Conservation (phyloP, 2,888 invertebrate genomes). For the Eustalomyia histrio region DNA sequence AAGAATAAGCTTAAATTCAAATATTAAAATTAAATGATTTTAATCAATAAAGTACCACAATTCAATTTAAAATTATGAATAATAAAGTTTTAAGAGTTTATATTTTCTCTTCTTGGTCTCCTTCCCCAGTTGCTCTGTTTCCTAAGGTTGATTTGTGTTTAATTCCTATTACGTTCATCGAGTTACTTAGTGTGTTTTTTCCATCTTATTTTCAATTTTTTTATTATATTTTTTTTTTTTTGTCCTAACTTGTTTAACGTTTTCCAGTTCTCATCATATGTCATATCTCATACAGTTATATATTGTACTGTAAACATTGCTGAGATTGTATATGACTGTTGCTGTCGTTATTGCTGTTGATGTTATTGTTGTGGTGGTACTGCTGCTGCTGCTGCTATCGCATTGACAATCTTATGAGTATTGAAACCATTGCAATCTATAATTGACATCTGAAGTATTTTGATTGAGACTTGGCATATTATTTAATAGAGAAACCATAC, state of each 20-base stretch:
- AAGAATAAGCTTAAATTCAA: too few species aligned
- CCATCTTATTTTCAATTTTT: slow-evolving; percentile 29
- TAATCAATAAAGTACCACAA: too few species aligned
- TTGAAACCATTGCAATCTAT: slow-evolving; percentile 63
- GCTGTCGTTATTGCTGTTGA: slow-evolving; percentile 14
- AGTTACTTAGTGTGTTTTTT: slow-evolving; percentile 48
- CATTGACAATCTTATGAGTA: slow-evolving; percentile 61
- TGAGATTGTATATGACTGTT: slow-evolving; percentile 31
- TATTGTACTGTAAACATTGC: neutral
- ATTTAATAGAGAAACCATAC: slow-evolving; percentile 65
- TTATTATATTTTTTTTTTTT: too few species aligned
- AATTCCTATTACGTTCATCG: slow-evolving; percentile 60
- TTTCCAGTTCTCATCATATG: slow-evolving; percentile 66
- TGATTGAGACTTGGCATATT: slow-evolving; percentile 66
- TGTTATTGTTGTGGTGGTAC: slow-evolving; percentile 27
- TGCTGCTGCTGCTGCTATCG: slow-evolving; percentile 21
- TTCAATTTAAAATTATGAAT: too few species aligned
- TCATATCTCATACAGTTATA: slow-evolving; percentile 60
- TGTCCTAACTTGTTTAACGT: slow-evolving; percentile 62
- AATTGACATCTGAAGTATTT: slow-evolving; percentile 66
- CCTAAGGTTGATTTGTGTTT: slow-evolving; percentile 42
- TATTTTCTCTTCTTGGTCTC: slow-evolving; percentile 11
- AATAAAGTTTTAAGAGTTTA: neutral
- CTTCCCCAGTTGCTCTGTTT: slow-evolving; percentile 57
- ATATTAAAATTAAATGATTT: neutral